Evolutionary conservation across 2,113 vertebrate genomes (phyloP).

Genomic region (Procavia capensis): DNA sequence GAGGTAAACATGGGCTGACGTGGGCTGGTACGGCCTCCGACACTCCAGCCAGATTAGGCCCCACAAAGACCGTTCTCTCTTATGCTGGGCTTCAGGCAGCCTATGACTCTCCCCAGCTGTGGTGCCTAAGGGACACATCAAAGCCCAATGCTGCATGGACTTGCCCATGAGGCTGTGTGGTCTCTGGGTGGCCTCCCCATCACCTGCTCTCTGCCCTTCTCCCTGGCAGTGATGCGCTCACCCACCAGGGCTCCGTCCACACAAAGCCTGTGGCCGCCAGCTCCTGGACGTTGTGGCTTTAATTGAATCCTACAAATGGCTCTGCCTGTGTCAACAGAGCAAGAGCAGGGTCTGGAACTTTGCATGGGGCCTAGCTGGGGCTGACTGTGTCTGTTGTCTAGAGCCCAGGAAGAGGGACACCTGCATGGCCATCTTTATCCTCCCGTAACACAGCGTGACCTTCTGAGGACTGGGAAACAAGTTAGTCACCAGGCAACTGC

Average conservation of each 20-base stretch:
- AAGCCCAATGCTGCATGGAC: neutral
- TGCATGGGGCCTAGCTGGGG: neutral
- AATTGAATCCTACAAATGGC: neutral
- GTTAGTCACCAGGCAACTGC: constrained; percentile 71
- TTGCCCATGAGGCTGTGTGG: neutral
- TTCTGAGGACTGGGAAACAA: neutral
- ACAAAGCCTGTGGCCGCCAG: neutral
- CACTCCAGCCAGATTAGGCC: neutral
- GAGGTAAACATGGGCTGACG: neutral
- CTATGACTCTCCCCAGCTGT: neutral
- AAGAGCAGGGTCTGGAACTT: neutral
- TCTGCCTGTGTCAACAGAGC: neutral
- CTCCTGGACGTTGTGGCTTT: neutral
- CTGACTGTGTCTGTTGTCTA: neutral
- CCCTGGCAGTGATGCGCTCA: neutral
- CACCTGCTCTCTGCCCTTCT: neutral
- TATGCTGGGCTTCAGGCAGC: neutral
- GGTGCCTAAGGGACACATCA: neutral
- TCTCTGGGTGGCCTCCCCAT: neutral
- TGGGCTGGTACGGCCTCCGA: neutral
- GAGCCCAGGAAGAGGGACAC: neutral
- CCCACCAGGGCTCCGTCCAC: neutral
- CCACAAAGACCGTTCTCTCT: neutral
- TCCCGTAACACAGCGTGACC: neutral
- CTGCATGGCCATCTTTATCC: neutral